Evolutionary conservation across 2,113 vertebrate genomes (phyloP), one percentile per base, ranked within the genome.

Genomic region (Pelvicachromis taeniatus): DNA sequence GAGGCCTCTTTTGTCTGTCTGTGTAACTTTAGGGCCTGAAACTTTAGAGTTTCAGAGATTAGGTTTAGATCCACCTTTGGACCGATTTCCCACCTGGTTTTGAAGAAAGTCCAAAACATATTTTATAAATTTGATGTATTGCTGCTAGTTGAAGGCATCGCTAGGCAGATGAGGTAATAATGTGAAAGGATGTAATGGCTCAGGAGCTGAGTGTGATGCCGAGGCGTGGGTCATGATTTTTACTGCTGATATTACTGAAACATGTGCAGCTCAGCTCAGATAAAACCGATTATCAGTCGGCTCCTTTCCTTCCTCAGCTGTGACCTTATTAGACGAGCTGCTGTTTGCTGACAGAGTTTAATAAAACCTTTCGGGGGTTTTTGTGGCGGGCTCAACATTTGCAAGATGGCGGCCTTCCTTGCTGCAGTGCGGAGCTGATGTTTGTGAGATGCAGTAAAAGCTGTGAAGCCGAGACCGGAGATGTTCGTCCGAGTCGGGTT

Each of bases 331-430:
- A 40, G 4, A 21, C 2, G 12, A 4, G 7, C 16, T 35, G 50
- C 48, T 54, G 12, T 59, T 29, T 10, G 38, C 21, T 6, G 13
- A 3, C 42, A 26, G 29, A 17, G 4, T 23, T 53, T 11, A 38
- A 45, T 75, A 50, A 52, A 75, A 75, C 26, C 26, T 75, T 52
- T 61, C 9, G 3, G 38, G 21, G 17, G 14, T 12, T 4, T 82
- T 50, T 87, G 19, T 12, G 17, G 7, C 53, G 0, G 17, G 42
- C 6, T 50, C 17, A 52, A 13, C 45, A 4, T 11, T 6, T 56
- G 21, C 48, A 87, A 87, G 55, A 84, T 87, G 77, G 86, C 78
- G 16, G 68, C 29, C 65, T 13, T 5, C 7, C 16, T 7, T 0
- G 1, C 50, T 61, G 78, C 42, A 23, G 59, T 10, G 29, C 2